Conservation (phyloP, 2,888 invertebrate genomes). For the Trichopoda pennipes region DNA sequence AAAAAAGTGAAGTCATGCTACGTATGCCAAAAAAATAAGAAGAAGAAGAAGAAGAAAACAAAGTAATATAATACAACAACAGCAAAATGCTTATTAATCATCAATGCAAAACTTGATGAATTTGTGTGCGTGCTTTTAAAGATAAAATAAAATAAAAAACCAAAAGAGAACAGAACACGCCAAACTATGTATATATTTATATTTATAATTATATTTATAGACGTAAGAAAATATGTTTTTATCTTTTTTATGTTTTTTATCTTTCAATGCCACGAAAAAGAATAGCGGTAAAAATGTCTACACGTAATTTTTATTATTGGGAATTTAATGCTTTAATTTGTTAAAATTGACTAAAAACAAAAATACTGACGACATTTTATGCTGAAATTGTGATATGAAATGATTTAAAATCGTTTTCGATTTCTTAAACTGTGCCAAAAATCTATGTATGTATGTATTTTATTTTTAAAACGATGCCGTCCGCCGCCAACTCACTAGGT, state of each 20-base stretch:
- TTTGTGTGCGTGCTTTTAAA: neutral
- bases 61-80: neutral
- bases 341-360: neutral
- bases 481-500: conserved; percentile 39
- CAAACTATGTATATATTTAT: too few species aligned
- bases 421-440: conserved; percentile 39
- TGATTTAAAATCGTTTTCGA: conserved; percentile 29
- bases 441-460: conserved; percentile 12
- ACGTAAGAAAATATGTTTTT: too few species aligned
- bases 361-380: neutral
- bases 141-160: neutral
- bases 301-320: neutral
- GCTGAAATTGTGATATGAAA: neutral
- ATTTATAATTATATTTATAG: neutral
- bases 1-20: conserved; percentile 28
- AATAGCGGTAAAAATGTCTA: neutral
- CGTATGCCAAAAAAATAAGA: conserved; percentile 7
- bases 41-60: too few species aligned
- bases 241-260: too few species aligned
- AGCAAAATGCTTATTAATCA: neutral
- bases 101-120: conserved; percentile 23
- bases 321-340: neutral
- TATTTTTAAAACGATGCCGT: conserved; percentile 43
- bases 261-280: neutral
- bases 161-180: neutral